Conservation (phyloP, 2,797 vertebrate genomes). For the Eleutherodactylus coqui region DNA sequence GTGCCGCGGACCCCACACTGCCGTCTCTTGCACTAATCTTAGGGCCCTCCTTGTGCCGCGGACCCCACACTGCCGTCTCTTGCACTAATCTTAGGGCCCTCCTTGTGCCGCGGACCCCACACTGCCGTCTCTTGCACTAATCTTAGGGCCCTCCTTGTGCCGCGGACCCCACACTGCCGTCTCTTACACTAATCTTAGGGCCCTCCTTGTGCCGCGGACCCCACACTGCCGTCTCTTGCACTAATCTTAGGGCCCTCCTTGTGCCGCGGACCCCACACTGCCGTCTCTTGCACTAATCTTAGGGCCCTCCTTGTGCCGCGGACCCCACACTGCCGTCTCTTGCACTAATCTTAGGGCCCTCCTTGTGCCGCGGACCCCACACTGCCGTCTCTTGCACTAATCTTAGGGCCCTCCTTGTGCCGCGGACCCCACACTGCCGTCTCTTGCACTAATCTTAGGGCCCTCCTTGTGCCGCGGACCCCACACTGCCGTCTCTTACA, state of each 20-base stretch:
- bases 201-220: not conserved
- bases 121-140: too few relatives aligned
- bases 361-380: not conserved
- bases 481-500: not conserved
- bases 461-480: not conserved
- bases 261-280: not conserved
- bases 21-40: too few relatives aligned
- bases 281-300: too few relatives aligned
- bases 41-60: not conserved
- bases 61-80: not conserved
- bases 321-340: not conserved
- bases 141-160: too few relatives aligned
- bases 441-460: too few relatives aligned
- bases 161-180: not conserved
- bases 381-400: too few relatives aligned
- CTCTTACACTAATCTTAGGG: too few relatives aligned
- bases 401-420: too few relatives aligned
- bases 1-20: not conserved
- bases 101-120: not conserved
- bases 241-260: too few relatives aligned
- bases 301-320: not conserved
- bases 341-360: too few relatives aligned
- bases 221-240: not conserved
- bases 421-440: not conserved
- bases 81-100: too few relatives aligned